Conservation (phyloP, 2,113 vertebrate genomes). For the Aptenodytes forsteri region DNA sequence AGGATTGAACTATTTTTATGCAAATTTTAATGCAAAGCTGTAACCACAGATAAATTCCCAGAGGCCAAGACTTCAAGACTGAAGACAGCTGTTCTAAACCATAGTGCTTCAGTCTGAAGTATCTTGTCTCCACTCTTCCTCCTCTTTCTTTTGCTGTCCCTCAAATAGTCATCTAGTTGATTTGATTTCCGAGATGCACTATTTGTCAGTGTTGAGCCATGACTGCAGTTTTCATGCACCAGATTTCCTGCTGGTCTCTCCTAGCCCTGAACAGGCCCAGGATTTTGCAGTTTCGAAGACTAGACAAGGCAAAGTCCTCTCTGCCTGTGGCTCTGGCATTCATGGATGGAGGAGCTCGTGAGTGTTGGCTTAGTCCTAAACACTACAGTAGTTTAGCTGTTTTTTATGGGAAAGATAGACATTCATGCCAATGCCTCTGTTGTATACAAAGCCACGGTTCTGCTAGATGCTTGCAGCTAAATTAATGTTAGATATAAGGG, state of each 20-base stretch:
- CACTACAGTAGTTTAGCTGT: neutral
- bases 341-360: neutral
- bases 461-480: neutral
- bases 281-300: neutral
- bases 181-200: neutral
- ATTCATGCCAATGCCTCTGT: neutral
- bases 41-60: neutral
- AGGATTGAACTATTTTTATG: neutral
- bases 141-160: neutral
- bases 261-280: neutral
- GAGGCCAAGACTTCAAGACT: neutral
- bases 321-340: neutral
- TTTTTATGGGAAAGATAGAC: neutral
- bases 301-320: neutral
- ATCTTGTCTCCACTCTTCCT: neutral
- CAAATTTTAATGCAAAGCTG: slow-evolving; percentile 14
- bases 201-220: neutral
- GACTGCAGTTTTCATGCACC: neutral
- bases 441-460: neutral
- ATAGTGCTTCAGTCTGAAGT: neutral
- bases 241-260: neutral
- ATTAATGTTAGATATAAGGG: neutral
- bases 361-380: neutral
- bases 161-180: neutral
- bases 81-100: neutral